These are phyloP conservation scores for Thymelicus lineola DNA, from an alignment of 2,888 invertebrate species.

Conservation along the genomic window DNA sequence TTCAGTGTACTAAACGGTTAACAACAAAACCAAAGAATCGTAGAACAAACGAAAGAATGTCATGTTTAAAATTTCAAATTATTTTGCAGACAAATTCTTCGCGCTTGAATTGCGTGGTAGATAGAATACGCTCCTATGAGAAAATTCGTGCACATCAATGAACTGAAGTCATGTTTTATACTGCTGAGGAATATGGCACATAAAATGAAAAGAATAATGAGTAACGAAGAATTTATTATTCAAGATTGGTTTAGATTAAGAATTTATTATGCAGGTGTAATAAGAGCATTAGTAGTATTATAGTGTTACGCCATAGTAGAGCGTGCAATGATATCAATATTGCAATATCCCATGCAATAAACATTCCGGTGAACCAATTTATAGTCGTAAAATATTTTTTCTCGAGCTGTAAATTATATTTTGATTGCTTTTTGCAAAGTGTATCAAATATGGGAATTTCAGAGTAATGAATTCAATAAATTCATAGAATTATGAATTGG, in stretches of 20 bases:
- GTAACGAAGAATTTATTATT: slow-evolving; percentile 56
- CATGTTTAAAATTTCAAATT: too few relatives aligned
- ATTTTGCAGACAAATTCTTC: too few relatives aligned
- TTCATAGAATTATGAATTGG: slow-evolving; percentile 13
- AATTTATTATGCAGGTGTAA: too few relatives aligned
- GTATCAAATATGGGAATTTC: slow-evolving; percentile 1
- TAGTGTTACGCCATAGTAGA: too few relatives aligned
- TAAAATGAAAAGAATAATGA: slow-evolving; percentile 81
- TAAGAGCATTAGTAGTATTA: too few relatives aligned
- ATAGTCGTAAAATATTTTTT: slow-evolving; percentile 1
- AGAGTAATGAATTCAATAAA: slow-evolving; percentile 14
- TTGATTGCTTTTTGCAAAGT: slow-evolving; percentile 3
- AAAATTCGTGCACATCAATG: too few relatives aligned
- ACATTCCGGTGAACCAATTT: neutral
- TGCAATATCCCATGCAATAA: neutral
- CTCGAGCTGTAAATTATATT: slow-evolving; percentile 11
- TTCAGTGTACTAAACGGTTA: neutral
- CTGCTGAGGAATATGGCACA: slow-evolving; percentile 68
- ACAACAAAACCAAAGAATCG: too few relatives aligned
- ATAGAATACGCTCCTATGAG: too few relatives aligned
- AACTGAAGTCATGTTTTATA: slow-evolving; percentile 59
- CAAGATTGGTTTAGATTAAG: too few relatives aligned
- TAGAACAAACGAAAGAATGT: too few relatives aligned
- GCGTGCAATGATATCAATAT: too few relatives aligned
- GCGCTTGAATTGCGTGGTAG: too few relatives aligned